phyloP scores from a whole-genome alignment of 2,888 invertebrate genomes.

The Stenolophus ochropezus region DNA sequence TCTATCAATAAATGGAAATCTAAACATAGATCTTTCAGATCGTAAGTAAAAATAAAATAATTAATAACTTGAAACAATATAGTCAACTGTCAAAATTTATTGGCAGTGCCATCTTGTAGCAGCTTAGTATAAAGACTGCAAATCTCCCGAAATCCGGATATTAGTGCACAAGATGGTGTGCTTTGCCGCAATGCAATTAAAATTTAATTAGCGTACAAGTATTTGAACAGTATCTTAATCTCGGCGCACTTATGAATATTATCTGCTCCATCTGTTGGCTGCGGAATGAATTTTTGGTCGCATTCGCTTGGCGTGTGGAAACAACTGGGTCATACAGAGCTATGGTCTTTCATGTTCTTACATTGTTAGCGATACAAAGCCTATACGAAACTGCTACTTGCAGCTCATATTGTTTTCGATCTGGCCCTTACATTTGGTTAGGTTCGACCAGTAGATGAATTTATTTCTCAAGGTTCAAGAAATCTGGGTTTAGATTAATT shows the following conservation, averaged over 20 bases:
- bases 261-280: constrained; percentile 18
- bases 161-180: not conserved
- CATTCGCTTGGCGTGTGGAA: constrained; percentile 18
- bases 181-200: not conserved
- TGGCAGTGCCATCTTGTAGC: too few relatives aligned
- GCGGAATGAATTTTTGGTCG: constrained; percentile 22
- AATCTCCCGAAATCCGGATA: too few relatives aligned
- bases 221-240: constrained; percentile 44
- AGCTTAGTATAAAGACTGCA: too few relatives aligned
- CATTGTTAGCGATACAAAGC: constrained; percentile 25
- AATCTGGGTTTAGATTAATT: not conserved
- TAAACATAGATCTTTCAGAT: too few relatives aligned
- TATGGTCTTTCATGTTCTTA: constrained; percentile 12
- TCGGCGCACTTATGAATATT: constrained; percentile 28
- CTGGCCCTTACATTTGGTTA: too few relatives aligned
- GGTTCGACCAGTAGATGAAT: too few relatives aligned
- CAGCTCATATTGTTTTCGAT: not conserved
- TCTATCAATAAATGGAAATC: too few relatives aligned
- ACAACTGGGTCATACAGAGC: constrained; percentile 10
- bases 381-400: not conserved
- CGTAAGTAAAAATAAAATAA: too few relatives aligned
- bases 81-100: too few relatives aligned
- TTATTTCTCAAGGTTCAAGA: not conserved
- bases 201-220: constrained; percentile 38
- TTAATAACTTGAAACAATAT: too few relatives aligned